phyloP scores from a whole-genome alignment of 2,888 invertebrate genomes.

The Scelioninae gen. 2 region DNA sequence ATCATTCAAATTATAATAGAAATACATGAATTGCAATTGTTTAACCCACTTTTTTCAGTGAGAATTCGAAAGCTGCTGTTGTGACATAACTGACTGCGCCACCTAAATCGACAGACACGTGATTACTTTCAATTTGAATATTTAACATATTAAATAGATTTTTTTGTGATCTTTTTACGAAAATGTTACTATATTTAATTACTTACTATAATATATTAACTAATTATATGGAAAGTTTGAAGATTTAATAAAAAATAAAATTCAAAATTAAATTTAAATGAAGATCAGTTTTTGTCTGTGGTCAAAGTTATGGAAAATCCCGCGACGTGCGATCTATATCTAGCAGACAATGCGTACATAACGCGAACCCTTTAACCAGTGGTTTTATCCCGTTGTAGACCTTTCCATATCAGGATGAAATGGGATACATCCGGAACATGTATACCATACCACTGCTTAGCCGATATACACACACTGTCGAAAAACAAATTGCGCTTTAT shows the following conservation, averaged over 20 bases:
- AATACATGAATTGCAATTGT: no score
- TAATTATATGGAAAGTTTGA: no score
- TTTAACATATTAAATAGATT: no score
- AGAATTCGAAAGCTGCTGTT: no score
- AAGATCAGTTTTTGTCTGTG: conserved; percentile 8
- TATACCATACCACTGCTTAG: conserved; percentile 41
- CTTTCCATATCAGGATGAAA: conserved; percentile 46
- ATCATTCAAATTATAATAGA: no score
- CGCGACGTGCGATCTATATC: conserved; percentile 47
- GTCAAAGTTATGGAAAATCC: conserved; percentile 47
- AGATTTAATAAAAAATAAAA: not conserved
- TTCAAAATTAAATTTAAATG: conserved; percentile 10
- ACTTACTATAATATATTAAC: no score
- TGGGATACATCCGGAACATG: conserved; percentile 43
- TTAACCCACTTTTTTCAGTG: no score
- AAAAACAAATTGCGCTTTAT: conserved; percentile 32
- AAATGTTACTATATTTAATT: no score
- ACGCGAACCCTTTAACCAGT: conserved; percentile 52
- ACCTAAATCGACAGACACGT: no score
- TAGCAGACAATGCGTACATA: conserved; percentile 53
- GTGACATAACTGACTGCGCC: no score
- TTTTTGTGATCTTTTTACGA: no score
- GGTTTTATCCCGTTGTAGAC: conserved; percentile 45
- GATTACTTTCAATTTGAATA: no score
- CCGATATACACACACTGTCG: conserved; percentile 15